These are phyloP conservation scores for Corythaixoides concolor DNA, from an alignment of 2,113 vertebrate genomes.

Conservation along the genomic window DNA sequence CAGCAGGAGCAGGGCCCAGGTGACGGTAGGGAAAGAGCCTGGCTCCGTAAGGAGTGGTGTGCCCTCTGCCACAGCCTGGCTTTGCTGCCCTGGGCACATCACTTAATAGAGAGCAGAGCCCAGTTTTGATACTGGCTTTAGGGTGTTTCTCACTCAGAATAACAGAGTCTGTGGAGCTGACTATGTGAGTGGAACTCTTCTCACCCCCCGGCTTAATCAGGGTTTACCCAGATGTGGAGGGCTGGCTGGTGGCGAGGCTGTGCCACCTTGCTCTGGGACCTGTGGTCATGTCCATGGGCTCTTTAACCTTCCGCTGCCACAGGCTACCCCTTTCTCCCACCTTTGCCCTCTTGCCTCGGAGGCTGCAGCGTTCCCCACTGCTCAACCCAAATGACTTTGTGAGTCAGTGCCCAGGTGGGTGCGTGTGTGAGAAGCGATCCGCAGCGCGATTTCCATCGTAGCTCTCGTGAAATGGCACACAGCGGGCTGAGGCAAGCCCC, in stretches of 20 bases:
- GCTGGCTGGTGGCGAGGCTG: neutral
- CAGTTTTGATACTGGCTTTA: neutral
- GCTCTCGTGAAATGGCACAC: neutral
- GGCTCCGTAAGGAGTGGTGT: rapidly evolving
- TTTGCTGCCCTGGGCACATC: neutral
- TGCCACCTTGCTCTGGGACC: neutral
- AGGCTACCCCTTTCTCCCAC: neutral
- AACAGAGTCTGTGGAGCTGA: neutral
- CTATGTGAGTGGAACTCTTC: neutral
- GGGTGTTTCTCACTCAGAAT: neutral
- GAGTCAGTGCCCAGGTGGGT: neutral
- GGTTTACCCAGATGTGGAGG: neutral
- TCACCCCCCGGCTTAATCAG: rapidly evolving
- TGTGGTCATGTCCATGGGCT: rapidly evolving
- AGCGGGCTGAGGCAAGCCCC: neutral
- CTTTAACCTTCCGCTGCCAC: neutral
- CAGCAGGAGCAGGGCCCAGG: neutral
- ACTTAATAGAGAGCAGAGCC: neutral
- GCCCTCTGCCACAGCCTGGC: neutral
- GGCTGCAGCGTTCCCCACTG: neutral
- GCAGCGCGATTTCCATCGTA: neutral
- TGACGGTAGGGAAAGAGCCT: neutral
- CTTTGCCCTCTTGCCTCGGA: no score
- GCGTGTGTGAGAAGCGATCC: neutral
- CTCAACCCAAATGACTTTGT: neutral